Percentiles rank a stretch among this genome's conserved stretches.
Conservation (phyloP, 2,113 vertebrate species). For the Halichoerus grypus region DNA sequence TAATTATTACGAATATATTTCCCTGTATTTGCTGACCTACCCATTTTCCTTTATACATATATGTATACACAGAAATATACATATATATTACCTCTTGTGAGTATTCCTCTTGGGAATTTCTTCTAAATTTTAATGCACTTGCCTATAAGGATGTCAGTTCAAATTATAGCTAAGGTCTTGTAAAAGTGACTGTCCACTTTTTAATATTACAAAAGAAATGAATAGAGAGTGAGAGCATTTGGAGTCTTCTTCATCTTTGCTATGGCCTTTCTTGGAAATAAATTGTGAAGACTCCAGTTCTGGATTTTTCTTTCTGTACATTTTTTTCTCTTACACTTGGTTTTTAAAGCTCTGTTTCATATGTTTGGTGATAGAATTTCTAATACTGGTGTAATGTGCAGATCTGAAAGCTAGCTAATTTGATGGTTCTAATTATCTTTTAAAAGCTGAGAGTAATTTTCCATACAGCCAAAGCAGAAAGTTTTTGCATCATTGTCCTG, state of each 20-base stretch:
- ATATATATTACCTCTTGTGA: slow-evolving; percentile 56
- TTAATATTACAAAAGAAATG: slow-evolving; percentile 56
- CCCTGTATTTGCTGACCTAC: slow-evolving; percentile 69
- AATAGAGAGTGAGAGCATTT: slow-evolving; percentile 37
- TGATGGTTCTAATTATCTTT: slow-evolving; percentile 32
- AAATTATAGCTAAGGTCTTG: slow-evolving; percentile 70
- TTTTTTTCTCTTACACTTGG: background rate
- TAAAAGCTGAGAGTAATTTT: slow-evolving; percentile 8
- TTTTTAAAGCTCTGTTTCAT: background rate
- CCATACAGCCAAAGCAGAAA: background rate
- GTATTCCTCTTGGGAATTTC: slow-evolving; percentile 71
- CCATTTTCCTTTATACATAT: slow-evolving; percentile 70
- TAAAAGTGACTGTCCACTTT: slow-evolving; percentile 66
- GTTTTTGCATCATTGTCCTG: background rate
- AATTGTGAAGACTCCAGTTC: background rate
- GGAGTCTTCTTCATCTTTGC: slow-evolving; percentile 18
- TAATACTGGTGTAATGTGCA: background rate
- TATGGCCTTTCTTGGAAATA: slow-evolving; percentile 31
- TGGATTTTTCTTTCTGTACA: background rate
- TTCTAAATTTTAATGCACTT: slow-evolving; percentile 80
- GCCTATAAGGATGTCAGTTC: slow-evolving; percentile 73
- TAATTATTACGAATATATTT: slow-evolving; percentile 79
- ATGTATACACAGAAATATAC: slow-evolving; percentile 71
- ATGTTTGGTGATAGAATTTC: background rate
- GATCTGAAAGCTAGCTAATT: background rate